Base-by-base conservation (phyloP, 2,888 invertebrate species). In the Acrobeloides nanus region DNA sequence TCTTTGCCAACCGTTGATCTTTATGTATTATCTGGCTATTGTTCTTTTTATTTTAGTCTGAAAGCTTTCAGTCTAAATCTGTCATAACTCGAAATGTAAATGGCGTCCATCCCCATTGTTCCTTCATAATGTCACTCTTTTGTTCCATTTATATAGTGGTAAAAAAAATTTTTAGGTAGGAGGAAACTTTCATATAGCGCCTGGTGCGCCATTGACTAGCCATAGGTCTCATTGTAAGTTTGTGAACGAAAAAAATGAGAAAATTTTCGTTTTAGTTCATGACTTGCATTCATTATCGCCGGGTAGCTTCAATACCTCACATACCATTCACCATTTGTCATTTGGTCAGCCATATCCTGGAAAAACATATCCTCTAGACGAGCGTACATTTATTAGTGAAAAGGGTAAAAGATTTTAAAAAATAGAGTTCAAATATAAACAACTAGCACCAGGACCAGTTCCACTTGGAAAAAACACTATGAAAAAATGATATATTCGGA, bases 181-280 rank as follows among this genome's bases (percentile, higher is more conserved):
- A 54, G 95, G 95, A 34, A 93, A 92, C 77, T 93, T 95, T 74
- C 95, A 95, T 73, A 82, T 92, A 74, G 93, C 93, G 31, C 95
- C 95, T 33, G 95, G 95, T 23, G 86, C 86, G 75, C 90, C 90
- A 76, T 90, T 89, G 75, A 86, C 87, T 44, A 84, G 92, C 37
- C 86, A 88, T 74, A 89, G 93, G 79, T 83, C 89, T 42, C 95
- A 95, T 78, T 82, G 83, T 83, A 75, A 75, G 73, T 64, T 37
- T 20, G n/a, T n/a, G n/a, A n/a, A n/a, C 32, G 8, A 29, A 15
- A 21, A 27, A 25, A 32, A 12, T 25, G 31, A 57, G 6, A 10
- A 25, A 8, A 17, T 3, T 40, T n/a, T 1, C 35, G 45, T 72
- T 75, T 53, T 65, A 82, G 89, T 92, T 35, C 93, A 93, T 76